Evolutionary conservation across 2,888 invertebrate genomes (phyloP).

Genomic region (Aquatica leii): DNA sequence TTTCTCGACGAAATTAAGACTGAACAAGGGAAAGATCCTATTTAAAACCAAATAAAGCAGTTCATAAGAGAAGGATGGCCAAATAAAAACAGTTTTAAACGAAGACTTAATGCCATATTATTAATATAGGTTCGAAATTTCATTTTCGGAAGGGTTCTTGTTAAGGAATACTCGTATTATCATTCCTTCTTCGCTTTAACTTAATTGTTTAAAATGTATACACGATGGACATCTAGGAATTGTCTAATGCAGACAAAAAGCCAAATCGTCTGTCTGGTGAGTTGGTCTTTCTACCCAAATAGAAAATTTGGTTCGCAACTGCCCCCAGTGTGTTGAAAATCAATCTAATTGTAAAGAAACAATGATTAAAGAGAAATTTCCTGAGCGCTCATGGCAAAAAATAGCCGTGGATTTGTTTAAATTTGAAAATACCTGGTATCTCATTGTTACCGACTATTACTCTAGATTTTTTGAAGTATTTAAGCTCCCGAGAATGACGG

Average conservation of each 20-base stretch:
- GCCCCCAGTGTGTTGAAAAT: too few relatives aligned
- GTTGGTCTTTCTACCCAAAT: slow-evolving; percentile 34
- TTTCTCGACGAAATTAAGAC: too few relatives aligned
- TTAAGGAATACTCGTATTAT: too few relatives aligned
- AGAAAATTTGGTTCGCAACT: too few relatives aligned
- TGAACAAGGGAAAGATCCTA: background rate
- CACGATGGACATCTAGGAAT: slow-evolving; percentile 33
- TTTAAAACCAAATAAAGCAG: background rate
- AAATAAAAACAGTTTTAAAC: slow-evolving; percentile 8
- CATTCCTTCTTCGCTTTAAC: background rate
- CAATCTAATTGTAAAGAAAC: too few relatives aligned
- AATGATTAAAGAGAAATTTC: slow-evolving; percentile 33
- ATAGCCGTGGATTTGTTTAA: slow-evolving; percentile 36
- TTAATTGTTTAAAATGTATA: slow-evolving; percentile 9
- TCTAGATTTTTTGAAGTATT: slow-evolving; percentile 24
- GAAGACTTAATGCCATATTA: too few relatives aligned
- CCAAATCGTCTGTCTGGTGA: slow-evolving; percentile 38
- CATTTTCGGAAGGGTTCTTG: background rate
- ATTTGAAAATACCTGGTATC: slow-evolving; percentile 6
- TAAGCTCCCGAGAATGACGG: too few relatives aligned
- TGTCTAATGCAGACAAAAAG: too few relatives aligned
- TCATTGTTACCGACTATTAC: slow-evolving; percentile 31
- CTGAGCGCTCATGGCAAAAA: slow-evolving; percentile 39
- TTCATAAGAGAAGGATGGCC: background rate
- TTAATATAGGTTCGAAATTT: too few relatives aligned